A percentile compares a stretch with the other conserved stretches of the same genome.
These are phyloP conservation scores for Morpho helenor DNA, from an alignment of 2,888 invertebrate species.

Conservation along the genomic window DNA sequence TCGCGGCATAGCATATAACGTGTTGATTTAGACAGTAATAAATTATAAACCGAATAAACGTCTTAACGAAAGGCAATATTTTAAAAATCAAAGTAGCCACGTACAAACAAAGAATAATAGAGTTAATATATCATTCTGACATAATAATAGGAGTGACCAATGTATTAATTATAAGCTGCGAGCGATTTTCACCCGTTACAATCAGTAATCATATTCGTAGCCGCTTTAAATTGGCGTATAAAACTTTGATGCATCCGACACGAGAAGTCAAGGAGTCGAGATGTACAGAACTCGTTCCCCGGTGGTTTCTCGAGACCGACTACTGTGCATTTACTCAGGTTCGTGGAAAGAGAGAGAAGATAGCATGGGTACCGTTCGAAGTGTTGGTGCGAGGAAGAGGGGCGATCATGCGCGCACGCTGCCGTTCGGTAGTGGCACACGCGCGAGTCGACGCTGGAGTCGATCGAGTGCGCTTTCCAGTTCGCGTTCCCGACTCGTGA, in stretches of 20 bases:
- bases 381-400: slow-evolving; percentile 40
- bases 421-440: slow-evolving; percentile 58
- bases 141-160: slow-evolving; percentile 45
- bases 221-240: slow-evolving; percentile 61
- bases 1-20: too few species aligned
- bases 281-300: slow-evolving; percentile 71
- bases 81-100: slow-evolving; percentile 2
- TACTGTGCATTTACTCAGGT: slow-evolving; percentile 65
- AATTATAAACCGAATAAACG: neutral
- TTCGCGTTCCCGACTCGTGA: slow-evolving; percentile 65
- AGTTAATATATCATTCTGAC: slow-evolving; percentile 20
- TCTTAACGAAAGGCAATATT: slow-evolving; percentile 7
- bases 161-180: slow-evolving; percentile 60
- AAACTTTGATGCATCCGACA: slow-evolving; percentile 55
- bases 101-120: slow-evolving; percentile 14
- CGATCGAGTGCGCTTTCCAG: slow-evolving; percentile 64
- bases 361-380: slow-evolving; percentile 15
- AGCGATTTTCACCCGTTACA: slow-evolving; percentile 55
- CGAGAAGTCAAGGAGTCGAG: slow-evolving; percentile 63
- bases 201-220: slow-evolving; percentile 62
- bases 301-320: slow-evolving; percentile 57
- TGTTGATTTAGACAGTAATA: neutral
- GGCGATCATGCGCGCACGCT: slow-evolving; percentile 58
- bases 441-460: slow-evolving; percentile 53
- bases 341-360: slow-evolving; percentile 36